These are phyloP conservation scores for Mesochorus sp. DNA, from an alignment of 2,888 invertebrate species.

Conservation along the genomic window DNA sequence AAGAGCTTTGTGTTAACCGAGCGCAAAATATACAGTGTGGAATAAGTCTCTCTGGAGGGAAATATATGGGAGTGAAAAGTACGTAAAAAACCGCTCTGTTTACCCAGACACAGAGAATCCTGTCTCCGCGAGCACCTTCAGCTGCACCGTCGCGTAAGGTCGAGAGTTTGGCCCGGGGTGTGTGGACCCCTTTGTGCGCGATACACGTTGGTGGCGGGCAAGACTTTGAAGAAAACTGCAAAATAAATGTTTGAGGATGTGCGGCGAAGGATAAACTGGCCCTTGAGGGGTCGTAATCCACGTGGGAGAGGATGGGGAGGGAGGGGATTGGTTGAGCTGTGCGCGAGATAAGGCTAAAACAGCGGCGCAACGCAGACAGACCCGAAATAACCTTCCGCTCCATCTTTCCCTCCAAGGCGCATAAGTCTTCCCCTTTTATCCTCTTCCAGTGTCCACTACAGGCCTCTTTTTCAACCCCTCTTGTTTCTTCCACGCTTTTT, in stretches of 20 bases:
- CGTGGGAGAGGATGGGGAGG: too few relatives aligned
- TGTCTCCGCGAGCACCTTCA: neutral
- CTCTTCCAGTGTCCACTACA: conserved; percentile 1
- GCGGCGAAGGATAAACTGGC: conserved; percentile 38
- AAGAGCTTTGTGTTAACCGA: neutral
- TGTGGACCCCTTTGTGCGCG: neutral
- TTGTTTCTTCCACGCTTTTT: conserved; percentile 11
- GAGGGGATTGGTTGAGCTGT: conserved; percentile 37
- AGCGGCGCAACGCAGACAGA: too few relatives aligned
- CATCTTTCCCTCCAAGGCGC: conserved; percentile 8
- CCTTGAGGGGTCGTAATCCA: conserved; percentile 43
- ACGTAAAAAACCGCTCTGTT: neutral
- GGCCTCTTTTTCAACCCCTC: neutral
- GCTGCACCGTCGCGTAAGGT: neutral
- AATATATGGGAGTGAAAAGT: neutral
- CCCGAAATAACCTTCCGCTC: conserved; percentile 9
- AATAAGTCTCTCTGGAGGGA: neutral
- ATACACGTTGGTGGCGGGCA: too few relatives aligned
- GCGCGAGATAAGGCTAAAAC: conserved; percentile 48
- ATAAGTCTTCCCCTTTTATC: conserved; percentile 22
- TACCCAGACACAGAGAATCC: conserved; percentile 18
- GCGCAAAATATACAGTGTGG: neutral
- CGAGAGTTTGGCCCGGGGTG: neutral
- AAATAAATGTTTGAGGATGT: conserved; percentile 57
- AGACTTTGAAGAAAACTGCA: conserved; percentile 44